Conservation (phyloP, 2,113 vertebrate genomes). For the Shinisaurus crocodilurus region DNA sequence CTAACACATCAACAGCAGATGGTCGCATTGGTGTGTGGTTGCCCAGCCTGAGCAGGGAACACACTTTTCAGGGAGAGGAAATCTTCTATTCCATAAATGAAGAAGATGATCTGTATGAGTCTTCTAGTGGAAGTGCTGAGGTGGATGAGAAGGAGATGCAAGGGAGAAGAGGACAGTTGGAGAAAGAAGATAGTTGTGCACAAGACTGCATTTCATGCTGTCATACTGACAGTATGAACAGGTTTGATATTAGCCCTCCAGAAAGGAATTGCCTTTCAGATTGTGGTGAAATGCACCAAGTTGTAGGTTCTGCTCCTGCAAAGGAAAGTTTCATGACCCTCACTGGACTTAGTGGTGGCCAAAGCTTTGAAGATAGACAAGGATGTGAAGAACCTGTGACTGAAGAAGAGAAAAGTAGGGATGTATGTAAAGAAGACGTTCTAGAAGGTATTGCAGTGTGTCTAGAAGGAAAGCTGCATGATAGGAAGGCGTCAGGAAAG, state of each 20-base stretch:
- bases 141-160: not conserved
- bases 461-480: not conserved
- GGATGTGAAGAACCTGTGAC: not conserved
- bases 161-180: not conserved
- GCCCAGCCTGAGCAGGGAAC: constrained; percentile 28
- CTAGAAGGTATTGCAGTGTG: rapidly evolving
- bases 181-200: not conserved
- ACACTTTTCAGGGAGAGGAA: constrained; percentile 39
- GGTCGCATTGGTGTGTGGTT: not conserved
- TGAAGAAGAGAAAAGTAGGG: not conserved
- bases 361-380: not conserved
- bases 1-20: not conserved
- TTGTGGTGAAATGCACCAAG: not conserved
- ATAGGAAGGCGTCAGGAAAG: not conserved
- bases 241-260: not conserved
- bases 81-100: not conserved
- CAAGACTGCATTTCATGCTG: not conserved
- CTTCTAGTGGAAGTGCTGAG: not conserved
- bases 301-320: not conserved
- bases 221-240: not conserved
- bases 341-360: not conserved
- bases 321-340: not conserved
- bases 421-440: not conserved
- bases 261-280: not conserved
- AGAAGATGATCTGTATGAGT: constrained; percentile 33